These are phyloP conservation scores for Folsomia manolachei DNA, from an alignment of 2,888 invertebrate genomes.

Conservation along the genomic window DNA sequence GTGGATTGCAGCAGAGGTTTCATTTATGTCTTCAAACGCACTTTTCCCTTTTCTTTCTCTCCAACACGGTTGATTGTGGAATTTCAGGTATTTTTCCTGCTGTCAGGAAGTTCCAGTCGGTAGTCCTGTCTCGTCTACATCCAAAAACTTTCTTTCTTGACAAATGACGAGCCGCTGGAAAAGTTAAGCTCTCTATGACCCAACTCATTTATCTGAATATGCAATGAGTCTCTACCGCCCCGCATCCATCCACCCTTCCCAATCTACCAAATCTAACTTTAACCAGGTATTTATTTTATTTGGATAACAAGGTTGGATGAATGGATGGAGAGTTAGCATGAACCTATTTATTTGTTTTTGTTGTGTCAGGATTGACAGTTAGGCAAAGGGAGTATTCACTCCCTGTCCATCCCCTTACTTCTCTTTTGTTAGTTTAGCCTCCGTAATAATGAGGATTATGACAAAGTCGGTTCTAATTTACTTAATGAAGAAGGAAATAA, in stretches of 20 bases:
- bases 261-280: neutral
- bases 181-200: conserved; percentile 19
- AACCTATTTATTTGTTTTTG: neutral
- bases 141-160: conserved; percentile 17
- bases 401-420: neutral
- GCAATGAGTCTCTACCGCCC: conserved; percentile 1
- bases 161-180: conserved; percentile 10
- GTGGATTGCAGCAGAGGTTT: conserved; percentile 18
- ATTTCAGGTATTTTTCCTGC: neutral
- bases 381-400: neutral
- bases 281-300: neutral
- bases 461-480: conserved; percentile 16
- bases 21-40: conserved; percentile 12
- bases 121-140: neutral
- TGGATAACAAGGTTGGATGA: neutral
- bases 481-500: conserved; percentile 17
- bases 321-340: neutral
- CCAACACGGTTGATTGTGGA: too few relatives aligned
- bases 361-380: too few relatives aligned
- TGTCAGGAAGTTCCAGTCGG: neutral
- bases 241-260: neutral
- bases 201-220: conserved; percentile 20
- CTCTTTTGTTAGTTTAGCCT: conserved; percentile 1
- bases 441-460: conserved; percentile 8
- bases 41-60: neutral